A percentile compares a stretch with the other conserved stretches of the same genome.
phyloP scores from a whole-genome alignment of 1,140 invertebrate species.

The Drosophila fuyamai region DNA sequence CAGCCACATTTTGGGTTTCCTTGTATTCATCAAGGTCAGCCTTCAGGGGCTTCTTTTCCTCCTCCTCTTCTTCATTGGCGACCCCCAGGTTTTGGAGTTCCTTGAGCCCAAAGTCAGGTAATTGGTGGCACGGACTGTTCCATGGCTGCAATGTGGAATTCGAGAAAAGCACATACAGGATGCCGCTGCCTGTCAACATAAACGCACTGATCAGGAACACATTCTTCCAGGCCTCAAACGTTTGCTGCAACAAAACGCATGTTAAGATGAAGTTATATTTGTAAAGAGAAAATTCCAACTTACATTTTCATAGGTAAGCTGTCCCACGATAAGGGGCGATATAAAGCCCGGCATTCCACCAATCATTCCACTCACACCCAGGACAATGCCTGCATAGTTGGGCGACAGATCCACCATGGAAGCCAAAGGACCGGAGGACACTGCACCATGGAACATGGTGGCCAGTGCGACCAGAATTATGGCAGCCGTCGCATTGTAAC shows the following conservation, averaged over 20 bases:
- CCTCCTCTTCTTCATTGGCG: constrained; percentile 32
- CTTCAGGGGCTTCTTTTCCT: constrained; percentile 61
- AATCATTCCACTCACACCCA: constrained; percentile 87
- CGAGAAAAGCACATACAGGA: constrained; percentile 86
- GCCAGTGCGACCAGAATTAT: constrained; percentile 88
- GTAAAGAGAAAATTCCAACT: constrained; percentile 45
- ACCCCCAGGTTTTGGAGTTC: constrained; percentile 49
- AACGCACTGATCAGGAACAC: constrained; percentile 87
- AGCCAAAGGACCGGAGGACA: constrained; percentile 88
- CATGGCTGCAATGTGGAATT: constrained; percentile 88
- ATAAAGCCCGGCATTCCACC: constrained; percentile 86
- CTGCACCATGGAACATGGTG: constrained; percentile 87
- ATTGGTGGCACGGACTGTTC: constrained; percentile 85
- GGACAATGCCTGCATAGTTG: constrained; percentile 88
- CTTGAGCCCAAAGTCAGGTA: constrained; percentile 53
- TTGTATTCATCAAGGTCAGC: constrained; percentile 5
- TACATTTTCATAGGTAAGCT: constrained; percentile 87
- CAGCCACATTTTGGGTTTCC: not conserved
- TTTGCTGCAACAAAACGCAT: constrained; percentile 86
- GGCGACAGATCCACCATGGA: constrained; percentile 89
- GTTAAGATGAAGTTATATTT: not conserved
- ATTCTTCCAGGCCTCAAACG: constrained; percentile 88
- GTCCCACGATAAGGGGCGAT: constrained; percentile 87
- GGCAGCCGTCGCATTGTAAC: constrained; percentile 87
- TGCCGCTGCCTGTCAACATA: constrained; percentile 86